Evolutionary conservation across 2,113 vertebrate genomes (phyloP), one percentile per base, ranked within the genome.

Genomic region (Canis aureus): DNA sequence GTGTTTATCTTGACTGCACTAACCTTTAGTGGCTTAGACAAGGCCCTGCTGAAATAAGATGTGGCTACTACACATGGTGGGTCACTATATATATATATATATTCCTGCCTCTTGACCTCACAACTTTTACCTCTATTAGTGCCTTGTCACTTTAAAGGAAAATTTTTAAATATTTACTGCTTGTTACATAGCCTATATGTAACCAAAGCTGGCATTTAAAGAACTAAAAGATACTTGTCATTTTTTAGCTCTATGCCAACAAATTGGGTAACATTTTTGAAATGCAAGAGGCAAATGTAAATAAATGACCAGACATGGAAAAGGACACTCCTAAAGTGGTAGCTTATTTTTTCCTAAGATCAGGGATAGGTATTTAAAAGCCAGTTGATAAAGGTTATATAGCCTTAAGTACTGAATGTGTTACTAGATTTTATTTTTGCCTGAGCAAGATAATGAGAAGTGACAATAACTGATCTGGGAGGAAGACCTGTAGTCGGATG

Each of bases 241-340:
- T 71, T 92, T 94, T 90, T 74, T 96, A 92, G 66, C 17, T 71
- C 23, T 93, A 35, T 13, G 74, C 38, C 49, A 66, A 91, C 94
- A 38, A 90, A 73, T 1, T 80, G 38, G 49, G 27, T 76, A 89
- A 51, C 22, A 81, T 4, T 7, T 79, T 51, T 92, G 20, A 89
- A 85, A 74, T 49, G 16, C 11, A 86, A 32, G 23, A 66, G 19
- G 38, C 38, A 19, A 7, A 76, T 15, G 29, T 32, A 95, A 81
- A 94, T 32, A 95, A 81, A 94, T 81, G 38, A 84, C 12, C 43
- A 6, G 35, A 88, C 29, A 55, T 89, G 59, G 67, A 38, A 83
- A 91, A 90, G 76, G 49, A 32, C 16, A 90, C 53, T 53, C 59
- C n/a, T 76, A 71, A 84, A 86, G 78, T 38, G 43, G 15, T 57